Evolutionary conservation across 2,888 invertebrate genomes (phyloP), one percentile per base, ranked within the genome.

Genomic region (Limenitis camilla): DNA sequence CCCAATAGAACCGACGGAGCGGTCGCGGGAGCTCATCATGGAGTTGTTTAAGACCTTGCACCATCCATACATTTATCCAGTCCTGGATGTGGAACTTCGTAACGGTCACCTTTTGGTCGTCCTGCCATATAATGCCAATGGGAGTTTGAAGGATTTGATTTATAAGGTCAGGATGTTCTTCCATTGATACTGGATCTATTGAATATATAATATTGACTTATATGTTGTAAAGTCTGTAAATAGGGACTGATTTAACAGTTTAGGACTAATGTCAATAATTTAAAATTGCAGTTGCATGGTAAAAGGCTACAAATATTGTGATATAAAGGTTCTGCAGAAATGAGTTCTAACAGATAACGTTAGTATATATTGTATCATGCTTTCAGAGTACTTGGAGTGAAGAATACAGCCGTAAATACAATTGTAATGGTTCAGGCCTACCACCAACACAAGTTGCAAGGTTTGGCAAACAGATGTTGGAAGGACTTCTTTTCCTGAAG

Each of bases 21-120:
- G 90, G 33, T 93, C 93, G 1, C 88, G 92, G 49, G 89, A 89
- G 35, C 90, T 92, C 36, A 89, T 96, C 39, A 90, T 94, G 81
- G 94, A 96, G 72, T 84, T 97, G 61, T 94, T 97, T 71, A 90
- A 94, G 48, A 93, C 94, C 7, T 89, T 96, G 39, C 96, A 97
- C 76, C 97, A 97, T 80, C 97, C 97, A 0, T 97, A 96, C 76
- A 94, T 97, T 61, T 96, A 94, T 80, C 97, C 97, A 0, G 92
- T 96, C 29, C 84, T 96, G 64, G 96, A 96, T 71, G 87, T 97
- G 60, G 96, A 96, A 68, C 92, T 96, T 71, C 90, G 91, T 76
- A 89, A 89, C 55, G 89, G 88, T 3, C 90, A 89, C 62, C 94
- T 91, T 30, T 90, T 96, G 52, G 88, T 94, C 29, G 92, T 97